Evolutionary conservation across 2,113 vertebrate genomes (phyloP).

Genomic region (Ophiodon elongatus): DNA sequence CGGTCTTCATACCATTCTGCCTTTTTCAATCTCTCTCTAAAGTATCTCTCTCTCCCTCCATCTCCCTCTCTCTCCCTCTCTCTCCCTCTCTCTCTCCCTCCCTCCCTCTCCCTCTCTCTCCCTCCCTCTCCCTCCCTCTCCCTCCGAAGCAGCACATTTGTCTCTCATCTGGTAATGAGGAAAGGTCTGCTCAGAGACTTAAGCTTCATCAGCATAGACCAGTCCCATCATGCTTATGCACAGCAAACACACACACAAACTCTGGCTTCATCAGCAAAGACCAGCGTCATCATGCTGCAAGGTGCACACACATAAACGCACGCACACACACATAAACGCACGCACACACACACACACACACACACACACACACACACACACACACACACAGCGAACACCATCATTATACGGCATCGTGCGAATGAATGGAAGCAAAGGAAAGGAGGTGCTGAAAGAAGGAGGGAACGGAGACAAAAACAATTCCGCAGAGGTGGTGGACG

Average conservation of each 20-base stretch:
- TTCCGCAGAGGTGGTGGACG: constrained; percentile 41
- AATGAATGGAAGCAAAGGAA: constrained; percentile 33
- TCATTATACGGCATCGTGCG: constrained; percentile 29
- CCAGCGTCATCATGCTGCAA: constrained; percentile 43
- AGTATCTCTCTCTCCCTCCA: constrained; percentile 11
- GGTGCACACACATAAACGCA: constrained; percentile 13
- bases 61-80: not conserved
- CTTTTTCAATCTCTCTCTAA: constrained; percentile 19
- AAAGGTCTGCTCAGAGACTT: constrained; percentile 72
- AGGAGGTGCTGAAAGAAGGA: constrained; percentile 31
- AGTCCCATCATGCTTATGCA: constrained; percentile 57
- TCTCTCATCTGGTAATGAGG: constrained; percentile 74
- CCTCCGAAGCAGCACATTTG: constrained; percentile 46
- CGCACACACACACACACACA: constrained; percentile 31
- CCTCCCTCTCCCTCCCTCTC: constrained; percentile 10
- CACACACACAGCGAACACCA: constrained; percentile 16
- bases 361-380: constrained; percentile 5
- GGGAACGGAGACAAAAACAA: constrained; percentile 43
- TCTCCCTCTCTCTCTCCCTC: constrained; percentile 20
- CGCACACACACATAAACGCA: no score
- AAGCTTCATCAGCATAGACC: constrained; percentile 79
- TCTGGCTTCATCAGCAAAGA: constrained; percentile 69
- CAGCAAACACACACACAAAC: constrained; percentile 30
- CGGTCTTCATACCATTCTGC: not conserved
- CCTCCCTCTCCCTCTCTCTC: not conserved